These are phyloP conservation scores for Coluber constrictor DNA, from an alignment of 2,797 vertebrate species.

Conservation along the genomic window DNA sequence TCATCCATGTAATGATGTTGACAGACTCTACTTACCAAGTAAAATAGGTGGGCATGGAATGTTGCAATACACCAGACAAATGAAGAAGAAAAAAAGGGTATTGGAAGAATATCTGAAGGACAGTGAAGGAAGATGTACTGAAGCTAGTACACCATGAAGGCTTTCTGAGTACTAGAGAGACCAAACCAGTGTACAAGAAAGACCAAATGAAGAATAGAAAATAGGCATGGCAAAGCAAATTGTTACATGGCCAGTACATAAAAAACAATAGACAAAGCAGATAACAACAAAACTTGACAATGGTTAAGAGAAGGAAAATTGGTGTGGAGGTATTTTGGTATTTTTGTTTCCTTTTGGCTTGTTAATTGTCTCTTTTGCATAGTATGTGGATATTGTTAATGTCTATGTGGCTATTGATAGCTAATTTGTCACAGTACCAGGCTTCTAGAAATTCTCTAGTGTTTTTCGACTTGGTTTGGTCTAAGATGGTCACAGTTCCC, in stretches of 20 bases:
- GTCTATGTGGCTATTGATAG: neutral
- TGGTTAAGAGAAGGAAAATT: neutral
- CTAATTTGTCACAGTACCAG: neutral
- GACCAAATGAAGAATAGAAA: neutral
- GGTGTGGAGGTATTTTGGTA: neutral
- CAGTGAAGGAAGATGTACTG: neutral
- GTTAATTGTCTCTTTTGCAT: neutral
- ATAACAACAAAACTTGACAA: neutral
- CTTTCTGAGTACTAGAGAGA: neutral
- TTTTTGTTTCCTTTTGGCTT: neutral
- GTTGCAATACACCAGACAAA: neutral
- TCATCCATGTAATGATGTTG: neutral
- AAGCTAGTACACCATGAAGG: neutral
- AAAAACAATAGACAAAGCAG: neutral
- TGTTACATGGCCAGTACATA: neutral
- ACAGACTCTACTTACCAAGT: neutral
- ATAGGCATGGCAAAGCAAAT: neutral
- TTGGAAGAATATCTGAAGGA: neutral
- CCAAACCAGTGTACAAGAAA: neutral
- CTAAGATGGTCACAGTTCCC: neutral
- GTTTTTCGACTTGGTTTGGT: neutral
- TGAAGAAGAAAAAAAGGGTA: neutral
- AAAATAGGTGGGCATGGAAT: neutral
- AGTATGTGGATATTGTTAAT: neutral
- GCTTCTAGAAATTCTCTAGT: neutral